phyloP scores from a whole-genome alignment of 2,113 vertebrate species.

The Petromus typicus region DNA sequence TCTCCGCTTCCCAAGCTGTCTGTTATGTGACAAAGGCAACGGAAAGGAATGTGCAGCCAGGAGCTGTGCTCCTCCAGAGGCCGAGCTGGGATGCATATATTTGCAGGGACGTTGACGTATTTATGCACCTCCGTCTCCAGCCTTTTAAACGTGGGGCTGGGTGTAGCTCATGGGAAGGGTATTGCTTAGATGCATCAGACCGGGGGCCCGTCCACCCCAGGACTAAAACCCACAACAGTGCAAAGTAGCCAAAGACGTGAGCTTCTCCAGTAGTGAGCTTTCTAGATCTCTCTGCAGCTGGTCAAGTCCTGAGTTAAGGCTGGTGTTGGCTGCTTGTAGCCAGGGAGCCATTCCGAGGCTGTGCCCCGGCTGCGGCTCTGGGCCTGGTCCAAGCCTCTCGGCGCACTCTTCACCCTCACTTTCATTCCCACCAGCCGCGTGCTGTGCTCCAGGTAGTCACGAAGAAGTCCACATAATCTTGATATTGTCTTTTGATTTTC shows the following conservation, averaged over 20 bases:
- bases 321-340: background rate
- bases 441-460: background rate
- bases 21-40: too few species aligned
- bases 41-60: too few species aligned
- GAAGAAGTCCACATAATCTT: background rate
- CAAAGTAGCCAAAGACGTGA: background rate
- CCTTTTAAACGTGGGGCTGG: background rate
- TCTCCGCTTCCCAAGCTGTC: background rate
- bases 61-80: background rate
- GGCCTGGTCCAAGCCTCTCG: background rate
- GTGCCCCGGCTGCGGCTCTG: background rate
- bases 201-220: background rate
- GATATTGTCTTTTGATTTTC: background rate
- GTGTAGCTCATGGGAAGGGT: background rate
- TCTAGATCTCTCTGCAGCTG: background rate
- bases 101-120: background rate
- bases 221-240: too few species aligned
- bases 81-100: background rate
- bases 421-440: background rate
- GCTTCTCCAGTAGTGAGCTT: background rate
- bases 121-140: background rate
- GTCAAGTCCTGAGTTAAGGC: background rate
- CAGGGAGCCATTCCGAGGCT: rapidly evolving
- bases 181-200: background rate
- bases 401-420: background rate